Base-by-base conservation (phyloP, 1,140 invertebrate genomes). In the Drosophila orena region DNA sequence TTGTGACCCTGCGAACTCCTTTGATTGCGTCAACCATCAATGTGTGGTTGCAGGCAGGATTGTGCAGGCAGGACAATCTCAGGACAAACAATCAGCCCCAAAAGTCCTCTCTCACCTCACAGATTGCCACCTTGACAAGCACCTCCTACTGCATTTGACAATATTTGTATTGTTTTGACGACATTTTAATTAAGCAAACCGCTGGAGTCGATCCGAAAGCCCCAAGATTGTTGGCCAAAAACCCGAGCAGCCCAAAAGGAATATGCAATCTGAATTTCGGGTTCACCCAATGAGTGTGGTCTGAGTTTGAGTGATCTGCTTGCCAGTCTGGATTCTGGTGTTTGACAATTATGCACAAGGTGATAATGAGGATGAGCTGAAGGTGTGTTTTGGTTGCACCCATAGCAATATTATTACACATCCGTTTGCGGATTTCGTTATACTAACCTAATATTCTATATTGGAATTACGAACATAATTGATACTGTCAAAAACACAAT, bases 171-270 rank as follows among this genome's bases (percentile, higher is more conserved):
- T 88, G 83, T 78, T 72, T 64, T 74, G 60, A 55, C 69, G 81
- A 77, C 81, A 86, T 86, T 85, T 85, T 74, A 85, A 83, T 86
- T 85, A 88, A 81, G 70, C 61, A 78, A 81, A 66, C 64, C 73
- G 42, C 68, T 65, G 64, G 50, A 68, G 20, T 43, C 46, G 35
- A 43, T 61, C 10, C 42, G n/a, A 15, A 24, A 24, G 46, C 34
- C 37, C 42, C 44, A 22, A 55, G 42, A 64, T 15, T 40, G 22
- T 20, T n/a, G 65, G 35, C 42, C 42, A 15, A 38, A 47, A 55
- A 30, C 50, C n/a, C 27, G 38, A 14, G 10, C 64, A 47, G 24
- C 24, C 52, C 42, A 37, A 35, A 20, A 65, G 65, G 70, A 40
- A 57, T 49, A n/a, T 56, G 52, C 68, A 71, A 57, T 70, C 52